Percentiles rank a stretch among this genome's conserved stretches.
phyloP scores from a whole-genome alignment of 2,113 vertebrate species.

The Catagonus wagneri region DNA sequence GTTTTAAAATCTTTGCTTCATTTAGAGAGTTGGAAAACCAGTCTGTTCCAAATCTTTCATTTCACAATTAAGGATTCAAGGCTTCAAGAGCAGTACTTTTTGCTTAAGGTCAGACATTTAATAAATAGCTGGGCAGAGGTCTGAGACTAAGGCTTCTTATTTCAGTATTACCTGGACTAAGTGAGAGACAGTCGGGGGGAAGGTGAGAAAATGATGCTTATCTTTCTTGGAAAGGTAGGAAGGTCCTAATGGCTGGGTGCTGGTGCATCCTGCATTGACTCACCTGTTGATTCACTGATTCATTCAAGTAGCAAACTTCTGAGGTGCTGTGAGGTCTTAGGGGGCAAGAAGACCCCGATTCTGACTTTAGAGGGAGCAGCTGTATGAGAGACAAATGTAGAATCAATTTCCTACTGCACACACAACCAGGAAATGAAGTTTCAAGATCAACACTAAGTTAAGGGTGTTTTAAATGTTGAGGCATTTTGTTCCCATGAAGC shows the following conservation, averaged over 20 bases:
- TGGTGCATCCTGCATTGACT: background rate
- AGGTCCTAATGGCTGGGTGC: too few species aligned
- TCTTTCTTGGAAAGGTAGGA: background rate
- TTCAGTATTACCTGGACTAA: background rate
- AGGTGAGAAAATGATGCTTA: background rate
- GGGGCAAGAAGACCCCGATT: background rate
- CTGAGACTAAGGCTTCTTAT: background rate
- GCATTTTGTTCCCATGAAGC: background rate
- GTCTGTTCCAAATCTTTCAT: conserved; percentile 29
- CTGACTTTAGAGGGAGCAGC: background rate
- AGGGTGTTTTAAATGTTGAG: background rate
- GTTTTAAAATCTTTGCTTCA: conserved; percentile 46
- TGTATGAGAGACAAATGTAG: background rate
- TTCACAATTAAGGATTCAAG: conserved; percentile 49
- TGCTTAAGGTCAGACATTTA: background rate
- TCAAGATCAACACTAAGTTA: background rate
- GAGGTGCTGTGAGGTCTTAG: background rate
- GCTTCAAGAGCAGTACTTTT: background rate
- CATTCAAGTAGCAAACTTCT: background rate
- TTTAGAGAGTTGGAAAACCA: conserved; percentile 62
- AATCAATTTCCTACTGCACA: background rate
- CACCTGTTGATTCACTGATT: too few species aligned
- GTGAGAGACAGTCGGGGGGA: background rate
- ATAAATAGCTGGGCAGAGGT: background rate
- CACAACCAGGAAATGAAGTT: background rate